These are phyloP conservation scores for Platorchestia sp. DNA, from an alignment of 1,140 invertebrate species.

Conservation along the genomic window DNA sequence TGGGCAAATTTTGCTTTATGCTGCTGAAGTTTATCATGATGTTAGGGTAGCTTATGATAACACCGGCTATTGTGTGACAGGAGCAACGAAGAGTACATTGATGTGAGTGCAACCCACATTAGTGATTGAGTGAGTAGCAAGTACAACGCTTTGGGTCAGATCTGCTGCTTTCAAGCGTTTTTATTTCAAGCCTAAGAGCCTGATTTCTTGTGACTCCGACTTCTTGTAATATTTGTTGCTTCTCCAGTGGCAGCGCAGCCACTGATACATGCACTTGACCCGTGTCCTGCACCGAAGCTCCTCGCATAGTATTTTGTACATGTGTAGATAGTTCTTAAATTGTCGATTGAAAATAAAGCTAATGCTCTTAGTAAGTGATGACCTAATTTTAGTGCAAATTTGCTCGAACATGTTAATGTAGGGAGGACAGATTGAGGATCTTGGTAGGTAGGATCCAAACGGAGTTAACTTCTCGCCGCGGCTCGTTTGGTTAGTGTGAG, in stretches of 20 bases:
- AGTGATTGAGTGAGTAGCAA: conserved; percentile 1
- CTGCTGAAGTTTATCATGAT: not conserved
- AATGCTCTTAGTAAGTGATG: conserved; percentile 42
- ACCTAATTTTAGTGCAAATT: conserved; percentile 55
- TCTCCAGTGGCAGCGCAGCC: not conserved
- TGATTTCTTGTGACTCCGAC: not conserved
- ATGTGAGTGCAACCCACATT: not conserved
- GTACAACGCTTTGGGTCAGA: not conserved
- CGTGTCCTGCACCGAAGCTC: conserved; percentile 21
- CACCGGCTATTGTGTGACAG: conserved; percentile 16
- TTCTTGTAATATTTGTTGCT: conserved; percentile 34
- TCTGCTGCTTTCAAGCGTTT: not conserved
- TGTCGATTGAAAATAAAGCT: conserved; percentile 35
- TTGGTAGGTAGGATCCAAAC: conserved; percentile 21
- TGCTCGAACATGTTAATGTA: conserved; percentile 11
- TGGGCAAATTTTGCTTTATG: not conserved
- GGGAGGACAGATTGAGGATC: not conserved
- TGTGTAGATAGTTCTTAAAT: conserved; percentile 45
- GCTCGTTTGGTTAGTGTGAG: conserved; percentile 11
- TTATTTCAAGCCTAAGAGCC: not conserved
- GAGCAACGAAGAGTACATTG: conserved; percentile 40
- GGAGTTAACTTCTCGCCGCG: conserved; percentile 6
- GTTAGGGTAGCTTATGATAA: not conserved
- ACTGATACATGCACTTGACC: conserved; percentile 30
- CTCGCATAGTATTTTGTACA: conserved; percentile 53